Percentiles rank a stretch among this genome's conserved stretches.
These are phyloP conservation scores for Eristalis pertinax DNA, from an alignment of 2,888 invertebrate genomes.

Conservation along the genomic window DNA sequence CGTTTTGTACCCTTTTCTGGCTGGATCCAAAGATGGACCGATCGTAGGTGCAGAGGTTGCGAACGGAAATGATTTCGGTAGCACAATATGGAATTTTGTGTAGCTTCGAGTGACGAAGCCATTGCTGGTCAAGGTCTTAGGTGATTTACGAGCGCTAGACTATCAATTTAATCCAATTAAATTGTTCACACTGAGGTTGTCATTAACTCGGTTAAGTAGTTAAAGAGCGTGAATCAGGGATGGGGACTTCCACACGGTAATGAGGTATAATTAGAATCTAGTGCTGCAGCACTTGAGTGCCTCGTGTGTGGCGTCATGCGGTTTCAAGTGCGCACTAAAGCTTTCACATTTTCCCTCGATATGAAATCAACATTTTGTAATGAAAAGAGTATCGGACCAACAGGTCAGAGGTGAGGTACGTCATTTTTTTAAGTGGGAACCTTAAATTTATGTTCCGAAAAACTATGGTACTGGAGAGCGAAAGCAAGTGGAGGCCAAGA, in stretches of 20 bases:
- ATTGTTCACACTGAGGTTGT: not conserved
- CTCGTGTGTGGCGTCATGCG: not conserved
- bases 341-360: not conserved
- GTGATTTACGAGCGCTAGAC: not conserved
- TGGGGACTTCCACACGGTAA: not conserved
- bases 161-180: not conserved
- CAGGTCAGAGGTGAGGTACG: too few species aligned
- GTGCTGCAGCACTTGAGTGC: not conserved
- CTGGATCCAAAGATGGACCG: not conserved
- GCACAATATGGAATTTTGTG: constrained; percentile 14
- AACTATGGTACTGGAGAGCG: too few species aligned
- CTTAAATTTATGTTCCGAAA: too few species aligned
- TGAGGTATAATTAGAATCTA: not conserved
- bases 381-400: not conserved
- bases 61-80: constrained; percentile 11
- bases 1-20: not conserved
- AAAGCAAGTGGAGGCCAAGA: too few species aligned
- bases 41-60: not conserved
- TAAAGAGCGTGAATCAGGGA: not conserved
- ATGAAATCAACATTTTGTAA: not conserved
- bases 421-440: too few species aligned
- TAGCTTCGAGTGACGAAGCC: not conserved
- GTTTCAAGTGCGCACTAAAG: not conserved
- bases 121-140: not conserved
- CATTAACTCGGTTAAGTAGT: not conserved